Evolutionary conservation across 1,140 invertebrate species (phyloP).

Genomic region (Aphelinus atriplicis): DNA sequence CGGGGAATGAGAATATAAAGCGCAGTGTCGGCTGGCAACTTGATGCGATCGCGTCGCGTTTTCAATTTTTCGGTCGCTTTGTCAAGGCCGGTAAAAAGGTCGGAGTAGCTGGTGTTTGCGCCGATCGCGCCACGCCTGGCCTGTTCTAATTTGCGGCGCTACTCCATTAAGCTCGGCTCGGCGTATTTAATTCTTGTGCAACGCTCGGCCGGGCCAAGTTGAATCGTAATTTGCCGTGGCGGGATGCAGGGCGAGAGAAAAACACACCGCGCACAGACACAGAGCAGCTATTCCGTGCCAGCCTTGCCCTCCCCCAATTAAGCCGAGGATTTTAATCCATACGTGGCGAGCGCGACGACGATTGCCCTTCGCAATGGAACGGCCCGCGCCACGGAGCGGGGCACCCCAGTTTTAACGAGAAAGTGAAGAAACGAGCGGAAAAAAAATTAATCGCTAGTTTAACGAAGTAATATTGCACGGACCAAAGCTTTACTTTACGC

Average conservation of each 20-base stretch:
- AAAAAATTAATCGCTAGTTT: no score
- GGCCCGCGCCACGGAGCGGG: no score
- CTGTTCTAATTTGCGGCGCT: background rate
- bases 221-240: background rate
- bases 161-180: background rate
- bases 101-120: background rate
- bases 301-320: slow-evolving; percentile 7
- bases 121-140: background rate
- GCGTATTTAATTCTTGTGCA: slow-evolving; percentile 11
- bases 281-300: background rate
- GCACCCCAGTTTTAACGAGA: no score
- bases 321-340: slow-evolving; percentile 1
- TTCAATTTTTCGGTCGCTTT: slow-evolving; percentile 17
- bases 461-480: no score
- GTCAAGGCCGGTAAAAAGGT: background rate
- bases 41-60: slow-evolving; percentile 5
- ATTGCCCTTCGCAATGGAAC: no score
- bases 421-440: no score
- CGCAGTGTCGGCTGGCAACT: background rate
- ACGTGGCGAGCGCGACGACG: no score
- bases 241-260: background rate
- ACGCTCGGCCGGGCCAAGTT: background rate
- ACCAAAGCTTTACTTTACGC: no score
- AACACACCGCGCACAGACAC: background rate
- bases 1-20: no score